Base-by-base conservation (phyloP, 2,113 vertebrate species). In the Sterna hirundo region DNA sequence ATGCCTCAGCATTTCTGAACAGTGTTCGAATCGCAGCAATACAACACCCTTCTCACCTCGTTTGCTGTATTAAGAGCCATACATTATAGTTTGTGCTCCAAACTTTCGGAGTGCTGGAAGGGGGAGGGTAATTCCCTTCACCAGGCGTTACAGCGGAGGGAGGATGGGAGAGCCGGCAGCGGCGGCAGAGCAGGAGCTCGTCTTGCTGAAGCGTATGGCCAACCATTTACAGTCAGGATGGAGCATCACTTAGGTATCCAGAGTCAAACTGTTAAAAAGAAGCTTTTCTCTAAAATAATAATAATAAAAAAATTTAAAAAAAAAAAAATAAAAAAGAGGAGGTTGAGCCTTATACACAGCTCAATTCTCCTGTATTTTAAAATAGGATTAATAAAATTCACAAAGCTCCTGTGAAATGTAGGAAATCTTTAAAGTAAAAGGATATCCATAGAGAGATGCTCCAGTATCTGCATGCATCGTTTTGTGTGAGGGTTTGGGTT, bases 401-500 rank as follows among this genome's bases (percentile, higher is more conserved):
- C 30, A 12, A 40, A 9, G 10, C 15, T 76, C 23, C 21, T 26
- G 40, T 36, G 44, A 92, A 27, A 69, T 32, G 9, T 22, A 47
- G 47, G 68, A 79, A 78, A 85, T 57, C 69, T 90, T 61, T 68
- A 49, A 83, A 34, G 27, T 27, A 32, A 85, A 88, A 30, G 15
- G 19, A 66, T 29, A 46, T 29, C 36, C 60, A 58, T 2, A 72
- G 38, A 7, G 2, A n/a, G 44, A 12, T 74, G 40, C 16, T 83
- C 1, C 17, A 58, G 3, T 9, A 58, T 3, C 4, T 20, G 5
- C 0, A 0, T 18, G 13, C 11, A 11, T 46, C 70, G 15, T 15
- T 84, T 65, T 13, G 9, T n/a, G 14, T 9, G 16, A 30, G 15
- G 15, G 6, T 13, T 29, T 15, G 7, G 21, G 3, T 8, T 32